phyloP scores from a whole-genome alignment of 2,113 vertebrate genomes.

The Suncus etruscus region DNA sequence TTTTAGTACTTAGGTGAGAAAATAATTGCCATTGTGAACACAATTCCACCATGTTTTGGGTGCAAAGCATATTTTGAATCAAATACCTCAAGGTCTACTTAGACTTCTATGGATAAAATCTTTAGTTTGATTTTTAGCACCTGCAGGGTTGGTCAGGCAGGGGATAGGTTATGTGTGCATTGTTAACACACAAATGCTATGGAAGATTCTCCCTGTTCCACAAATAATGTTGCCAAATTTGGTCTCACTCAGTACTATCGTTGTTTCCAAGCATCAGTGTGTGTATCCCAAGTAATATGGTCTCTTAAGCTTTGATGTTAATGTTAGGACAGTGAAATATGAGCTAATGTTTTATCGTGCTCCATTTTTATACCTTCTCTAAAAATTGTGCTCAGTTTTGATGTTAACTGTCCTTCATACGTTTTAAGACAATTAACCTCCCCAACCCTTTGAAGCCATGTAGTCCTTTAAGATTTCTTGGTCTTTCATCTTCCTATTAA shows the following conservation, averaged over 20 bases:
- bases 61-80: conserved; percentile 66
- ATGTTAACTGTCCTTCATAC: background rate
- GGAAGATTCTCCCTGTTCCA: background rate
- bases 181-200: background rate
- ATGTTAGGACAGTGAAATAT: background rate
- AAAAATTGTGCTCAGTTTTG: conserved; percentile 16
- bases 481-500: conserved; percentile 58
- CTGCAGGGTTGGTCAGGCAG: background rate
- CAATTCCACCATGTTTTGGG: conserved; percentile 45
- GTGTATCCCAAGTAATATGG: conserved; percentile 36
- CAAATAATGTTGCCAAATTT: conserved; percentile 24
- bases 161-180: background rate
- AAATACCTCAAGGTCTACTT: conserved; percentile 71
- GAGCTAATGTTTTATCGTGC: conserved; percentile 28
- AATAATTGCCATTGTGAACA: conserved; percentile 59
- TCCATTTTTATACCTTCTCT: conserved; percentile 42
- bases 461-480: conserved; percentile 40
- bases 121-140: conserved; percentile 54
- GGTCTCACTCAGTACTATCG: conserved; percentile 37
- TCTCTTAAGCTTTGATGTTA: conserved; percentile 30
- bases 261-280: conserved; percentile 43
- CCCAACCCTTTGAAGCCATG: conserved; percentile 58
- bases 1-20: conserved; percentile 50
- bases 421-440: conserved; percentile 32
- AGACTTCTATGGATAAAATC: conserved; percentile 56